Evolutionary conservation across 2,797 vertebrate species (phyloP).

Genomic region (Microcaecilia unicolor): DNA sequence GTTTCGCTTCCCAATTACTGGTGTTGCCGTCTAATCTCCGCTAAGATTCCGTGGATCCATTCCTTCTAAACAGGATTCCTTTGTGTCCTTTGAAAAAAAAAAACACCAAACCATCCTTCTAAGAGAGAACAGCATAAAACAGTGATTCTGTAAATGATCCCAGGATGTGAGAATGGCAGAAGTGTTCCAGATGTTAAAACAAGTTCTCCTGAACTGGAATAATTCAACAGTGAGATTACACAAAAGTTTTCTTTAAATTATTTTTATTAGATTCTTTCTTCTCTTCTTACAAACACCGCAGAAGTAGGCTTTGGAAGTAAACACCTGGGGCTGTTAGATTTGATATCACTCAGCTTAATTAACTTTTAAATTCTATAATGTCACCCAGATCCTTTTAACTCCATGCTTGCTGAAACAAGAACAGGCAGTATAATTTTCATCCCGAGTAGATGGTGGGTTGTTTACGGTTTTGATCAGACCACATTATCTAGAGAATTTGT

Average conservation of each 20-base stretch:
- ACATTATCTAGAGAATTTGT: no score
- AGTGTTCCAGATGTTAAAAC: conserved; percentile 23
- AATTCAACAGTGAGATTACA: conserved; percentile 42
- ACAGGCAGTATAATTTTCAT: not conserved
- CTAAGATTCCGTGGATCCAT: no score
- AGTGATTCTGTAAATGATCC: conserved; percentile 12
- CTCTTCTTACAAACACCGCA: conserved; percentile 26
- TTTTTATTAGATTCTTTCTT: conserved; percentile 39
- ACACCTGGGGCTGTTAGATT: conserved; percentile 35
- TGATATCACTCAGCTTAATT: conserved; percentile 47
- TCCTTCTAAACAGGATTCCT: no score
- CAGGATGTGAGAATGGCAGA: conserved; percentile 13
- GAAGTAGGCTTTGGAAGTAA: conserved; percentile 41
- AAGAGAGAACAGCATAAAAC: conserved; percentile 5
- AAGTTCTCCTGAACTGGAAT: conserved; percentile 17
- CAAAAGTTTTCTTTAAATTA: no score
- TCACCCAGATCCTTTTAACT: conserved; percentile 24
- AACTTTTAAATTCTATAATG: conserved; percentile 52
- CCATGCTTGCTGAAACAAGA: not conserved
- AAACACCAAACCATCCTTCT: conserved; percentile 10
- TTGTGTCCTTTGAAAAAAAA: no score
- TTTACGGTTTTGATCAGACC: no score
- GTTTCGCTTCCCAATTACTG: no score
- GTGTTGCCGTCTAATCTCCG: no score
- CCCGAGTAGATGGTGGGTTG: no score